Percentiles rank a stretch among this genome's conserved stretches.
Conservation (phyloP, 2,113 vertebrate species). For the Mustela lutreola region DNA sequence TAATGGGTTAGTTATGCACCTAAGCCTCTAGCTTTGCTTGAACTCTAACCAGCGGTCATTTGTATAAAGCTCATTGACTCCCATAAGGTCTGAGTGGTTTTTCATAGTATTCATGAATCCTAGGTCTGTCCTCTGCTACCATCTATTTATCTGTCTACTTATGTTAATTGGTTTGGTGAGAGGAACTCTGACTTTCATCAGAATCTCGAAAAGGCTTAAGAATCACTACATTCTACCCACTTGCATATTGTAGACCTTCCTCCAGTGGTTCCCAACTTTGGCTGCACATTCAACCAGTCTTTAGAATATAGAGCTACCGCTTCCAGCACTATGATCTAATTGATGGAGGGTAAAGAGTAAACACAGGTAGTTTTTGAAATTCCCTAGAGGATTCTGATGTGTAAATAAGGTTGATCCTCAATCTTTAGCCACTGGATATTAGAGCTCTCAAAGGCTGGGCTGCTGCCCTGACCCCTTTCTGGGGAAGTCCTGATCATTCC, state of each 20-base stretch:
- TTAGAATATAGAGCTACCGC: not conserved
- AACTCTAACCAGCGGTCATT: not conserved
- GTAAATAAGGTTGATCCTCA: not conserved
- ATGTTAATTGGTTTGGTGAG: not conserved
- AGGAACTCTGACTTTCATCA: slow-evolving; percentile 12
- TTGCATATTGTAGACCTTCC: not conserved
- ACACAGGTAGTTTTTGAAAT: not conserved
- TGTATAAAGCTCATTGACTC: not conserved
- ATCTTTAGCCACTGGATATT: not conserved
- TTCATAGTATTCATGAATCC: slow-evolving; percentile 12
- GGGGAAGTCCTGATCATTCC: not conserved
- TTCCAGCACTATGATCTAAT: slow-evolving; percentile 10
- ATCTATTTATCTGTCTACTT: not conserved
- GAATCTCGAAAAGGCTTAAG: not conserved
- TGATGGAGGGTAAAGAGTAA: not conserved
- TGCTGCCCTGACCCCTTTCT: not conserved
- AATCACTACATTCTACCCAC: not conserved
- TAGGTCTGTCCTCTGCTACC: not conserved
- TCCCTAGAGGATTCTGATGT: not conserved
- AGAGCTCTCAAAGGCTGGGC: not conserved
- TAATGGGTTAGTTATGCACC: not conserved
- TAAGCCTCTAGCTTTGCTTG: not conserved
- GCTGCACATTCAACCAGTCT: not conserved
- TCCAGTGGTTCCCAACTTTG: not conserved
- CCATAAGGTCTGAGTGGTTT: not conserved